Evolutionary conservation across 2,113 vertebrate species (phyloP).

Genomic region (Ploceus nigricollis): DNA sequence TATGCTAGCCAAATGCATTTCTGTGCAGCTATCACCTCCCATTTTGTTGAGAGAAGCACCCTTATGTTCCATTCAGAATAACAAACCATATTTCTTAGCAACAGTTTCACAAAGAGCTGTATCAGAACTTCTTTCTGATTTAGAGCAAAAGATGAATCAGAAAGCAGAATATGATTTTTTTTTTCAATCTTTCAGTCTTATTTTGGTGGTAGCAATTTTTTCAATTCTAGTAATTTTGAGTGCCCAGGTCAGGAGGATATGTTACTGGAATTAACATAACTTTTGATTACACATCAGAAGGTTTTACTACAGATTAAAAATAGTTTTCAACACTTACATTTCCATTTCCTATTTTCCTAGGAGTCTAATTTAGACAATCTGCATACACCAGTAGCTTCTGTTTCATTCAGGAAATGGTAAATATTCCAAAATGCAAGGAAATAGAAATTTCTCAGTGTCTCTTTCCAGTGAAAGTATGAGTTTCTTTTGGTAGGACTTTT

Average conservation of each 20-base stretch:
- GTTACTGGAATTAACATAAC: neutral
- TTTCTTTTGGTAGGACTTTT: neutral
- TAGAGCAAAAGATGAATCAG: neutral
- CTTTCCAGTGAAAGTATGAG: neutral
- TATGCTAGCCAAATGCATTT: neutral
- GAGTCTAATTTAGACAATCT: neutral
- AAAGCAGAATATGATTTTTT: neutral
- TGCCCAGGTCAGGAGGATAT: neutral
- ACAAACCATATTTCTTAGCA: constrained; percentile 1
- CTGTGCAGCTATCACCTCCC: neutral
- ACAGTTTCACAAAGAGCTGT: neutral
- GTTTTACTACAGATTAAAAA: neutral
- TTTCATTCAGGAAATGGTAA: neutral
- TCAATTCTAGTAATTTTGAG: neutral
- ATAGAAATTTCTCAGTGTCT: neutral
- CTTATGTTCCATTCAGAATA: neutral
- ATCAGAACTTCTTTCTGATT: neutral
- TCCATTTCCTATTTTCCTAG: neutral
- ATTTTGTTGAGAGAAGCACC: neutral
- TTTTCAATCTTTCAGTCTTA: neutral
- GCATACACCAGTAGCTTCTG: neutral
- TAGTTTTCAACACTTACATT: neutral
- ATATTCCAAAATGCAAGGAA: neutral
- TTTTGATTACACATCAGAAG: neutral
- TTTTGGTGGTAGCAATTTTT: neutral